Conservation (phyloP, 2,113 vertebrate genomes). For the Scalopus aquaticus region DNA sequence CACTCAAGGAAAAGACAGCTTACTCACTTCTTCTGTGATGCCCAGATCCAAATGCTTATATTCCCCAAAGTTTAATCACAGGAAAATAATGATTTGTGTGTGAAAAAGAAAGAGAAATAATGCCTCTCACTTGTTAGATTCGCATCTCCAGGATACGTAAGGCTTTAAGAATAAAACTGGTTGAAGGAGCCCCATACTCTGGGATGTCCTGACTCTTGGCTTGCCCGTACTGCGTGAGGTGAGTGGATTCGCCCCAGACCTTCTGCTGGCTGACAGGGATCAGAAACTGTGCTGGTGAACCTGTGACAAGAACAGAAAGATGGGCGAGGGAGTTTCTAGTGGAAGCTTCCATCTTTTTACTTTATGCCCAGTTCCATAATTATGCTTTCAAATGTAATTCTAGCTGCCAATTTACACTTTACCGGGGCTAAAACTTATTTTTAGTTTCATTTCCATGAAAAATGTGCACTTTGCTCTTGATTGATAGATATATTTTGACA, state of each 20-base stretch:
- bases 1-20: neutral
- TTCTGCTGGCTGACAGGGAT: neutral
- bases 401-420: conserved; percentile 66
- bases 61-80: neutral
- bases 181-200: neutral
- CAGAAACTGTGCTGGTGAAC: neutral
- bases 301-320: accelerated
- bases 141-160: neutral
- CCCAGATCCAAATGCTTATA: neutral
- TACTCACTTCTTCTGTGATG: neutral
- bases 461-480: conserved; percentile 64
- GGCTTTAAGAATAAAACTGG: neutral
- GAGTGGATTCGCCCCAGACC: neutral
- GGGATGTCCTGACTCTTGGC: neutral
- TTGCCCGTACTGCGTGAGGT: too few relatives aligned
- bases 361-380: conserved; percentile 39
- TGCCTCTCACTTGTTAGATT: neutral
- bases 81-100: neutral
- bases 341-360: conserved; percentile 19
- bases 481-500: conserved; percentile 63
- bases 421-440: conserved; percentile 61
- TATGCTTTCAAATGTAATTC: conserved; percentile 69
- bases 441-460: conserved; percentile 70
- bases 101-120: neutral
- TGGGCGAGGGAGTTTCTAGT: neutral